Base-by-base conservation (phyloP, 2,888 invertebrate species). In the Brenthis ino region DNA sequence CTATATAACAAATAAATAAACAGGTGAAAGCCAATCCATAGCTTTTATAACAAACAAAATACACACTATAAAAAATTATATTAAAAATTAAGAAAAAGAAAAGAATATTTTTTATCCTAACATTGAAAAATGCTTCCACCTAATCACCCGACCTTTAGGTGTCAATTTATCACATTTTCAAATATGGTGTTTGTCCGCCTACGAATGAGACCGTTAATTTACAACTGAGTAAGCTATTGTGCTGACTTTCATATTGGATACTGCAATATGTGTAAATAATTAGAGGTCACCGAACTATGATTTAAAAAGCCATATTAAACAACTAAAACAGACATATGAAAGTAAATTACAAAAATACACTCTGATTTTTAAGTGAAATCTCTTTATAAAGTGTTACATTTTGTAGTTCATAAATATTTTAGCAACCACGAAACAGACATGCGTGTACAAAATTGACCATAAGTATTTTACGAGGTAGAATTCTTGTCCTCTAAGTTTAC, bases 401-500 rank as follows among this genome's bases (percentile, higher is more conserved):
- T 55, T 54, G 20, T 47, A 33, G 20, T 50, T 56, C 56, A 56
- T 67, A 50, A 47, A 37, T 50, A 67, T 67, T 28, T 54, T 24
- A 67, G 55, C 43, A 37, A 63, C 67, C 37, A 61, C 61, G 56
- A 43, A 16, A 28, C 54, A 54, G 50, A 37, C 65, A 65, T 68
- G 56, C 60, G 64, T 43, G 54, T 43, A 55, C 65, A 65, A 71
- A 65, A 77, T 73, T 69, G 68, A 71, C 68, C 64, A 60, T 72
- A 74, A 74, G 67, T 71, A 74, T 78, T 86, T 86, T 84, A 83
- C 79, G 81, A 73, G 68, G 65, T 64, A 80, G 77, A 72, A 75
- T 72, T 69, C 76, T 68, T 73, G 72, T 73, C 71, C 67, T 68
- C 65, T 71, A 64, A 72, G 56, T 78, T 77, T 77, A 77, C 72